Evolutionary conservation across 1,140 invertebrate species (phyloP), one percentile per base, ranked within the genome.

Genomic region (Drosophila pandora): DNA sequence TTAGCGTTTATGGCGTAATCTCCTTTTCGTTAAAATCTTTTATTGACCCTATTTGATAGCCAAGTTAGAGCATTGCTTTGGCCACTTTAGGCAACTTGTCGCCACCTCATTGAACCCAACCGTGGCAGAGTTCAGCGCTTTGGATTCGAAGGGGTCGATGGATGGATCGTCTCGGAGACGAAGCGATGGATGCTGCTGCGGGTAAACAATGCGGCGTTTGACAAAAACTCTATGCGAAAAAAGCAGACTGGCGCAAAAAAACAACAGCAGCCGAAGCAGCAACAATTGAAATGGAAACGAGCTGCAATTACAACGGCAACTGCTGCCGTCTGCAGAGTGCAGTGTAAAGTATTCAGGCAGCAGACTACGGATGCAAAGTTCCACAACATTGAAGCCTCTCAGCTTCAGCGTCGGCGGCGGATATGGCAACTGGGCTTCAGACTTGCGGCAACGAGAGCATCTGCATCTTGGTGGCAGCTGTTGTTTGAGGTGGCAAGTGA

Each of bases 291-390:
- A 88, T 58, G 52, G 62, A 78, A 78, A 83, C 56, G 52, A 61
- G 43, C 43, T 62, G 79, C 83, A 88, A 88, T 82, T 89, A 88
- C 61, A 88, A 62, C 60, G 28, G 55, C 76, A 69, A 47, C 57
- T 28, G 53, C 69, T 56, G 57, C 43, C 45, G 57, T 39, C 53
- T n/a, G 61, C 68, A 56, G 55, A 45, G 37, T 45, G n/a, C 13
- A 13, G 41, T 7, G 6, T 43, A 17, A 13, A 12, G 41, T 13
- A 17, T 21, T 48, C 43, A 52, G 50, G 41, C 37, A 34, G 57
- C 58, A 70, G 68, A 87, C 82, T 82, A 78, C 82, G 82, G 82
- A 87, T 87, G 83, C 75, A 43, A 52, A 53, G 56, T 77, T 59
- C 69, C 76, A 61, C 69, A 75, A 75, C 71, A 65, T 53, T 68